A percentile compares a stretch with the other conserved stretches of the same genome.
These are phyloP conservation scores for Tiliacea aurago DNA, from an alignment of 2,888 invertebrate species.

Conservation along the genomic window DNA sequence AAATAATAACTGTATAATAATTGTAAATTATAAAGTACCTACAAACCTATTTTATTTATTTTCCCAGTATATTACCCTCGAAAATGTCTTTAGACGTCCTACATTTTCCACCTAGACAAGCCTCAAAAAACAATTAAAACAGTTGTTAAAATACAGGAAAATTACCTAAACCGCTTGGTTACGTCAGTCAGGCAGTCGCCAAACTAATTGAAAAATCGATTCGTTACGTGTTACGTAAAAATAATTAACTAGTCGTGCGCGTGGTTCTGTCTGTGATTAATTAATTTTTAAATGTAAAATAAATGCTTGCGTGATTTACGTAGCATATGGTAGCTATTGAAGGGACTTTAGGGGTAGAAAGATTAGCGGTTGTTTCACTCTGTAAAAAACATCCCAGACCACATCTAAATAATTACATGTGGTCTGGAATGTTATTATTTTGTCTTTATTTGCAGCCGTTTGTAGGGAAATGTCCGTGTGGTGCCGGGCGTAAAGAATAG, in stretches of 20 bases:
- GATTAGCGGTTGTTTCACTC: no score
- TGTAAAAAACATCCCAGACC: no score
- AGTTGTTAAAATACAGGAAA: slow-evolving; percentile 17
- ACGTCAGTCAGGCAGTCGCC: slow-evolving; percentile 31
- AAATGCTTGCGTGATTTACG: not conserved
- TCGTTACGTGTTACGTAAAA: slow-evolving; percentile 38
- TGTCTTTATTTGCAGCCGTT: no score
- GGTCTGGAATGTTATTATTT: no score
- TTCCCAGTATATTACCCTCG: not conserved
- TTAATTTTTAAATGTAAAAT: not conserved
- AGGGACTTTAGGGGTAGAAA: not conserved
- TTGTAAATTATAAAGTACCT: not conserved
- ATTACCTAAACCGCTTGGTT: slow-evolving; percentile 29
- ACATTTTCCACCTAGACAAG: not conserved
- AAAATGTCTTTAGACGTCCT: not conserved
- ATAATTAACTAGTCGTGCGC: slow-evolving; percentile 25
- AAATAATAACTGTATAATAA: no score
- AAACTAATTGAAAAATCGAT: slow-evolving; percentile 61
- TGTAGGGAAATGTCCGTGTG: no score
- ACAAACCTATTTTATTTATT: not conserved
- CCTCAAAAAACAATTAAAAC: slow-evolving; percentile 9
- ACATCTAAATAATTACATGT: no score
- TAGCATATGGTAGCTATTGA: not conserved
- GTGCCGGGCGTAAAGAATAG: no score
- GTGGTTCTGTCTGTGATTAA: slow-evolving; percentile 9